Evolutionary conservation across 2,888 invertebrate species (phyloP).

Genomic region (Lagria hirta): DNA sequence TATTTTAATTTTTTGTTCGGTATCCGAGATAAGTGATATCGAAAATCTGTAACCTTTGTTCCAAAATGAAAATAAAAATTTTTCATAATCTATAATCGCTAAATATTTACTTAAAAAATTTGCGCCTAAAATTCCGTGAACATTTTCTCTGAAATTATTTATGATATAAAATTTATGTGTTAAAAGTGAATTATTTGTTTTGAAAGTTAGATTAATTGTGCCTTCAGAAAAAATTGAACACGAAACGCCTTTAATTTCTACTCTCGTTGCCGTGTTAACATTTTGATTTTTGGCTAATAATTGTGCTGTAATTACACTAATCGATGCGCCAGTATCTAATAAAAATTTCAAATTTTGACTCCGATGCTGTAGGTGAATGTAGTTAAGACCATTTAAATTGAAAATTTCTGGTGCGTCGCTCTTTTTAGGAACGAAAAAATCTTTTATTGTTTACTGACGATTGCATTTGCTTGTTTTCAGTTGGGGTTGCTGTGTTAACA

Average conservation of each 20-base stretch:
- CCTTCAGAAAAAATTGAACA: slow-evolving; percentile 6
- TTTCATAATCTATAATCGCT: slow-evolving; percentile 12
- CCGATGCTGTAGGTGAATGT: slow-evolving; percentile 1
- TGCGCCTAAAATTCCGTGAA: slow-evolving; percentile 15
- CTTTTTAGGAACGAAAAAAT: too few species aligned
- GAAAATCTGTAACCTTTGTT: background rate
- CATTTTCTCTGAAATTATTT: slow-evolving; percentile 6
- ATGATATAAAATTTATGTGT: slow-evolving; percentile 14
- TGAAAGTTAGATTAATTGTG: slow-evolving; percentile 6
- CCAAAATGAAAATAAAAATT: slow-evolving; percentile 10
- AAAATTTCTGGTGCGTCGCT: slow-evolving; percentile 4
- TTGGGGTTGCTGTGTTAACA: too few species aligned
- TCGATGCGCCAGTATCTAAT: slow-evolving; percentile 18
- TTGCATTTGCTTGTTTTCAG: too few species aligned
- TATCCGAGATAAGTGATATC: slow-evolving; percentile 16
- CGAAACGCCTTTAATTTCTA: slow-evolving; percentile 7
- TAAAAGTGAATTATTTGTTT: slow-evolving; percentile 3
- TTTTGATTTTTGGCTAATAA: slow-evolving; percentile 5
- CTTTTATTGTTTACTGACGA: too few species aligned
- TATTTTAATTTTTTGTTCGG: slow-evolving; percentile 4
- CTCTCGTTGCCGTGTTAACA: slow-evolving; percentile 3
- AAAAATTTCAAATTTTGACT: slow-evolving; percentile 9
- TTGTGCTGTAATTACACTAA: slow-evolving; percentile 13
- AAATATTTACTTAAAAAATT: slow-evolving; percentile 18
- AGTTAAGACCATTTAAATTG: slow-evolving; percentile 14